A percentile compares a stretch with the other conserved stretches of the same genome.
These are phyloP conservation scores for Pantherophis guttatus DNA, from an alignment of 2,113 vertebrate species.

Conservation along the genomic window DNA sequence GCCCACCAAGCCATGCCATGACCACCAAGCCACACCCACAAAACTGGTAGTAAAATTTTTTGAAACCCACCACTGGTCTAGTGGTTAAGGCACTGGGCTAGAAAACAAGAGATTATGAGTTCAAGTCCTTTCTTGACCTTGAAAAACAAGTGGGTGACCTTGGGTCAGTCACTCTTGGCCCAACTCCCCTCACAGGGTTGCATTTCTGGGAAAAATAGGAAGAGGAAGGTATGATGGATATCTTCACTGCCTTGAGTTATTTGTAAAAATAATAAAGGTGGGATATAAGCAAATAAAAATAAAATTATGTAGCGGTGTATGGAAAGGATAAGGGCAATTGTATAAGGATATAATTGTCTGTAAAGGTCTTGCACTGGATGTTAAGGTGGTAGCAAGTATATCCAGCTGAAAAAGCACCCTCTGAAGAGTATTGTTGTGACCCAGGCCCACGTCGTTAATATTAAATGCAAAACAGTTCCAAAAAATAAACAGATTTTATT, in stretches of 20 bases:
- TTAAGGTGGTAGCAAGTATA: neutral
- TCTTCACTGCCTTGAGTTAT: neutral
- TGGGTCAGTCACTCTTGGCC: neutral
- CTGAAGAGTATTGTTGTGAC: neutral
- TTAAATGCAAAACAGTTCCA: too few species aligned
- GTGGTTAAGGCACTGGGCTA: neutral
- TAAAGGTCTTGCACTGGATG: neutral
- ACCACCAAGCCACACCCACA: too few species aligned
- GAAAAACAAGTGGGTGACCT: neutral
- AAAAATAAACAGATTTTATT: too few species aligned
- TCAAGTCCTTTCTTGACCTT: neutral
- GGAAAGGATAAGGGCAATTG: neutral
- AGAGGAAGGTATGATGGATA: neutral
- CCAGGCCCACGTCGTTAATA: too few species aligned
- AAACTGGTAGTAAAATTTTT: too few species aligned
- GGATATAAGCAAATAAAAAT: neutral
- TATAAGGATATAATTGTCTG: neutral
- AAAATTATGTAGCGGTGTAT: neutral
- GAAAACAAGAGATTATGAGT: neutral
- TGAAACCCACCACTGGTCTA: too few species aligned
- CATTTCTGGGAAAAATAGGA: neutral
- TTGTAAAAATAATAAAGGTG: neutral
- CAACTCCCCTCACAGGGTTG: neutral
- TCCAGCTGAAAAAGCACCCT: neutral
- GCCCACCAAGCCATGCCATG: too few species aligned